Conservation (phyloP, 2,113 vertebrate genomes). For the Actenoides hombroni region DNA sequence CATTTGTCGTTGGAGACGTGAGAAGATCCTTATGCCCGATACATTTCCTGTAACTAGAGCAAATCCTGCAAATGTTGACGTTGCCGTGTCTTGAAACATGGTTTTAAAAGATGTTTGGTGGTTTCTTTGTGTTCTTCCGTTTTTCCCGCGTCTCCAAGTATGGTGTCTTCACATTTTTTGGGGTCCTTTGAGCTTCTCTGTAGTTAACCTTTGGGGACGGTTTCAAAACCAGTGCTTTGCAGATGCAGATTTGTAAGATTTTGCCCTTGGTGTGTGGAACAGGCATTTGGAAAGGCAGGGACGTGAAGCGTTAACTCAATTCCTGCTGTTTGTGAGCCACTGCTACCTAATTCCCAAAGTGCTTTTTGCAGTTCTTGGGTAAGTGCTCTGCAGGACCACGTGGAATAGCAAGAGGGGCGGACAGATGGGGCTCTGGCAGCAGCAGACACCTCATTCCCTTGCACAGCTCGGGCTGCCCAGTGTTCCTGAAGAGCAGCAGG, state of each 20-base stretch:
- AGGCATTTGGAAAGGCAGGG: background rate
- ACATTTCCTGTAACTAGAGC: background rate
- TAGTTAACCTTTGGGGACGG: background rate
- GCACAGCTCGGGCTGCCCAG: background rate
- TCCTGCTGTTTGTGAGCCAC: background rate
- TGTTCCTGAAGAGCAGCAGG: background rate
- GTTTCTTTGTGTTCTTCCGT: background rate
- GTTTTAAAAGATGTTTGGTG: background rate
- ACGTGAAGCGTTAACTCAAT: background rate
- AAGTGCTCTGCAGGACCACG: background rate
- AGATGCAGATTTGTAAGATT: background rate
- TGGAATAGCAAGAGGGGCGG: background rate
- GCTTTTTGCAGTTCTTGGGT: background rate
- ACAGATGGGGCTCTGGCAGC: accelerated
- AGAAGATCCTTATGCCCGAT: background rate
- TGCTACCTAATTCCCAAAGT: background rate
- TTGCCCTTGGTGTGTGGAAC: background rate
- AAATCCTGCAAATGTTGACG: background rate
- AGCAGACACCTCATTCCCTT: background rate
- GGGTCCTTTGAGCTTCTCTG: background rate
- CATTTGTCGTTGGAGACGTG: background rate
- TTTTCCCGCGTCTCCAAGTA: background rate
- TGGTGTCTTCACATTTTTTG: background rate
- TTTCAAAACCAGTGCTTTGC: background rate
- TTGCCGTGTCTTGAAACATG: background rate